phyloP scores from a whole-genome alignment of 2,888 invertebrate species.

The Lithophane socia region DNA sequence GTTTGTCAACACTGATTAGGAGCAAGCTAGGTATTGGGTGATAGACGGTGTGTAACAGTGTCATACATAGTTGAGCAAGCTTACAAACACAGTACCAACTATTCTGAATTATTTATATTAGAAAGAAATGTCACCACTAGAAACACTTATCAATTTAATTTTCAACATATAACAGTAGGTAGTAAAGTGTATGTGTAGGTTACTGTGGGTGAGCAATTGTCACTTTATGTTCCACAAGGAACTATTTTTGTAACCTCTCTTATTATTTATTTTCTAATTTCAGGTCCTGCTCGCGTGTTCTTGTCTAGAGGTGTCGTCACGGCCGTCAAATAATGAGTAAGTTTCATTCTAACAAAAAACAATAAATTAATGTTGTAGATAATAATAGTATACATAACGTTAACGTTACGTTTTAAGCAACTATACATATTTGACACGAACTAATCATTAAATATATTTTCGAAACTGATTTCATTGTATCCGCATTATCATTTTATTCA shows the following conservation, averaged over 20 bases:
- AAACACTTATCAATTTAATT: too few species aligned
- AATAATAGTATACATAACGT: conserved; percentile 10
- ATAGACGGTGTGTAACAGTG: too few species aligned
- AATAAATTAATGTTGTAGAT: conserved; percentile 27
- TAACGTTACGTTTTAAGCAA: conserved; percentile 32
- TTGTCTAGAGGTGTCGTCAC: conserved; percentile 74
- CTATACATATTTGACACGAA: conserved; percentile 45
- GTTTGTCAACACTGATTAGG: conserved; percentile 4
- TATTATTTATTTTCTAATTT: conserved; percentile 63
- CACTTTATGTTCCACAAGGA: neutral
- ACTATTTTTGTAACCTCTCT: neutral
- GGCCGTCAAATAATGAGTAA: conserved; percentile 82
- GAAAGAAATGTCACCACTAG: neutral
- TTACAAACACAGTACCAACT: neutral
- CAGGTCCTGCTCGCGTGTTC: conserved; percentile 78
- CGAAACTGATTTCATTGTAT: conserved; percentile 67
- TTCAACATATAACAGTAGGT: too few species aligned
- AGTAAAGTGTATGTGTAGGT: neutral
- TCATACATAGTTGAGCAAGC: neutral
- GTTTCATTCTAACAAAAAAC: conserved; percentile 54
- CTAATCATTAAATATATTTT: conserved; percentile 57
- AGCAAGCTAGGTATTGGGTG: neutral
- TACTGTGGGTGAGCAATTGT: too few species aligned
- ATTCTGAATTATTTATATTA: neutral
- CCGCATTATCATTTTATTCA: neutral